These are phyloP conservation scores for Spea multiplicata DNA, from an alignment of 2,113 vertebrate species.

Conservation along the genomic window DNA sequence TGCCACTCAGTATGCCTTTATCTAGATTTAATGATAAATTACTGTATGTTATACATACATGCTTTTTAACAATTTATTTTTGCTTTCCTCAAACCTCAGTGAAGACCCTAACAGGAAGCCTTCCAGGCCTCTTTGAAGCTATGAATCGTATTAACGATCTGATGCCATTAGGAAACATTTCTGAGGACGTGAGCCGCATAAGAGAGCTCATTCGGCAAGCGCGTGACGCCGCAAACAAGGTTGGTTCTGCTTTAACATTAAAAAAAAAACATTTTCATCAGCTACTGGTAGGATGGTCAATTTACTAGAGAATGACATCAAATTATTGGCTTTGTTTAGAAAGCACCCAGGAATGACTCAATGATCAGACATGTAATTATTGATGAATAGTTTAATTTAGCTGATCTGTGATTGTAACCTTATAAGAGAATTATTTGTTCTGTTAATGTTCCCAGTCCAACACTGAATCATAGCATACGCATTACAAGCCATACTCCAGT, in stretches of 20 bases:
- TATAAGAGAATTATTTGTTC: too few relatives aligned
- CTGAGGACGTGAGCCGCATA: slow-evolving; percentile 83
- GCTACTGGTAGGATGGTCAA: too few relatives aligned
- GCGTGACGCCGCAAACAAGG: slow-evolving; percentile 90
- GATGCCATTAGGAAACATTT: slow-evolving; percentile 76
- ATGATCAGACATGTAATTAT: too few relatives aligned
- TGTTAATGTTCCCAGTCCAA: too few relatives aligned
- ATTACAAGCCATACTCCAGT: too few relatives aligned
- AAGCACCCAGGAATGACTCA: too few relatives aligned
- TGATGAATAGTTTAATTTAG: too few relatives aligned
- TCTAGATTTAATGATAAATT: neutral
- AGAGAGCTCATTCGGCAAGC: slow-evolving; percentile 91
- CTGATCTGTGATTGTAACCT: too few relatives aligned
- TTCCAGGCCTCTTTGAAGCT: slow-evolving; percentile 83
- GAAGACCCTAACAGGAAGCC: slow-evolving; percentile 75
- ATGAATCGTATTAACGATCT: slow-evolving; percentile 82
- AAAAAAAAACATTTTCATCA: neutral
- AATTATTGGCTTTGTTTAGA: too few relatives aligned
- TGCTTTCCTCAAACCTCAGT: slow-evolving; percentile 63
- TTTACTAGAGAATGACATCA: too few relatives aligned
- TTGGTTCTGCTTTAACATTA: slow-evolving; percentile 49
- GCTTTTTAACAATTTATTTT: neutral
- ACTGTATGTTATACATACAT: neutral
- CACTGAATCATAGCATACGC: too few relatives aligned
- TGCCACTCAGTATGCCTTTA: too few relatives aligned